Percentiles rank a stretch among this genome's conserved stretches.
These are phyloP conservation scores for Neuroterus valhalla DNA, from an alignment of 1,140 invertebrate genomes.

Conservation along the genomic window DNA sequence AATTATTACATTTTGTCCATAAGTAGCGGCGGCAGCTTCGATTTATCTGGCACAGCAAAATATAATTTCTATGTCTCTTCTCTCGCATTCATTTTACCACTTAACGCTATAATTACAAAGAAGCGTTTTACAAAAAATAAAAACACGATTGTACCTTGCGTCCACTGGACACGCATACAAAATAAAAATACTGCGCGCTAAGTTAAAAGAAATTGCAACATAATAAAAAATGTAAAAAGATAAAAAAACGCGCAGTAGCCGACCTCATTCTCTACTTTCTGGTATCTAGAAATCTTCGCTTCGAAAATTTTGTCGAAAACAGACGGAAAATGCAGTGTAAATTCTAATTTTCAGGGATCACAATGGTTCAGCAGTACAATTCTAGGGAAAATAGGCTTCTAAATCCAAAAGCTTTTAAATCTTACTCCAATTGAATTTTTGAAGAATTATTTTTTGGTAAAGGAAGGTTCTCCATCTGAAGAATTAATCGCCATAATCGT, in stretches of 20 bases:
- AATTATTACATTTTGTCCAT: constrained; percentile 53
- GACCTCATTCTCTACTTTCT: no score
- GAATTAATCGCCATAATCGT: no score
- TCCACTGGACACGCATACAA: neutral
- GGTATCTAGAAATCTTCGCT: no score
- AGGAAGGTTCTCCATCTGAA: no score
- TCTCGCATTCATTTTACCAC: constrained; percentile 2
- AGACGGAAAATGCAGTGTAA: no score
- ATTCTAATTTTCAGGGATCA: no score
- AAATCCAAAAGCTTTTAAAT: no score
- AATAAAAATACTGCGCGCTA: neutral
- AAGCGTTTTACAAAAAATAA: constrained; percentile 7
- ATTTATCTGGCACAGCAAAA: constrained; percentile 66
- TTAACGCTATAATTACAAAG: constrained; percentile 10
- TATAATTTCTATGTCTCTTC: constrained; percentile 53
- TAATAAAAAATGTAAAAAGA: neutral
- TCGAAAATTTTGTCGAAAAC: no score
- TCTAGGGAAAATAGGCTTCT: no score
- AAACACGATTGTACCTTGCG: constrained; percentile 5
- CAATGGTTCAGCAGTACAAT: no score
- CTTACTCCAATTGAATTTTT: no score
- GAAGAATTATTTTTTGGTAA: no score
- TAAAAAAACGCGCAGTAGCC: neutral
- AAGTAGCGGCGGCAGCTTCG: constrained; percentile 61
- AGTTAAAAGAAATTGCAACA: neutral